Conservation (phyloP, 2,888 invertebrate genomes). For the Acrobasis consociella region DNA sequence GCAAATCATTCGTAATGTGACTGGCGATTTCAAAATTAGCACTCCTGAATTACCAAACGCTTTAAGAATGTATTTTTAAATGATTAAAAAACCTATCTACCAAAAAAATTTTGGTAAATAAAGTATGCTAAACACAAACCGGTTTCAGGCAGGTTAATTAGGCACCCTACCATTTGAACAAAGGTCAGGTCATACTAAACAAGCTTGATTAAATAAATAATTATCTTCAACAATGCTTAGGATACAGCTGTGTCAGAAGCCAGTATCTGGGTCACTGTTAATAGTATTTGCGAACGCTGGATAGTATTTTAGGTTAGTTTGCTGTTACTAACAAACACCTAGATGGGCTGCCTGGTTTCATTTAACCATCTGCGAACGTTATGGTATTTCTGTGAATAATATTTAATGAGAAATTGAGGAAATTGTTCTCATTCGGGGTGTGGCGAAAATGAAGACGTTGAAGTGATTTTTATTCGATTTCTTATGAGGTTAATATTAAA, state of each 20-base stretch:
- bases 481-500: too few species aligned
- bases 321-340: not conserved
- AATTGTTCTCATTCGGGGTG: too few species aligned
- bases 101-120: not conserved
- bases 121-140: not conserved
- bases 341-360: not conserved
- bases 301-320: not conserved
- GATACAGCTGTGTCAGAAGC: conserved; percentile 16
- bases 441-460: too few species aligned
- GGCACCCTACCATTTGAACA: not conserved
- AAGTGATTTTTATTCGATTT: too few species aligned
- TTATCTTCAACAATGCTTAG: conserved; percentile 12
- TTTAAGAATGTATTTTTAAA: too few species aligned
- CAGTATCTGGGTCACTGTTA: conserved; percentile 12
- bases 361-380: not conserved
- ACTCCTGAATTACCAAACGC: too few species aligned
- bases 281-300: not conserved
- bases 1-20: too few species aligned
- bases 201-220: conserved; percentile 19
- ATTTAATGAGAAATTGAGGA: too few species aligned
- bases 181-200: not conserved
- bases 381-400: not conserved
- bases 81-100: not conserved
- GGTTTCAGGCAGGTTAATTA: conserved; percentile 3
- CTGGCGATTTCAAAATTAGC: too few species aligned